Evolutionary conservation across 2,797 vertebrate genomes (phyloP).

Genomic region (Rhinatrema bivittatum): DNA sequence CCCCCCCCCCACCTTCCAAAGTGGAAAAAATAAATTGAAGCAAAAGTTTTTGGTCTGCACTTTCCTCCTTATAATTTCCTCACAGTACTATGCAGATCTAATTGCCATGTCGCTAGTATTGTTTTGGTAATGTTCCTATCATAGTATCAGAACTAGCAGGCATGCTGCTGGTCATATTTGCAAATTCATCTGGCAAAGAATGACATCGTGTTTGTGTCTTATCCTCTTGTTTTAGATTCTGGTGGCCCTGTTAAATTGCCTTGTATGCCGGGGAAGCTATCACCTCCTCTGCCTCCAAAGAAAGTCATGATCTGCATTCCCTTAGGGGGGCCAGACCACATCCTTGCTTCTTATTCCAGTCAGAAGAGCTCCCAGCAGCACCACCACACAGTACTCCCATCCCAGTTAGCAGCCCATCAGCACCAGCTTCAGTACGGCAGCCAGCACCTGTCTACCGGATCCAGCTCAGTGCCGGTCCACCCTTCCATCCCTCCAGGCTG

Average conservation of each 20-base stretch:
- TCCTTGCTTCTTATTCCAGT: constrained; percentile 61
- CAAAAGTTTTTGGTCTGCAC: no score
- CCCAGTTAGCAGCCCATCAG: constrained; percentile 75
- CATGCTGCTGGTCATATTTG: no score
- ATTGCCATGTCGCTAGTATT: no score
- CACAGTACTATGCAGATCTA: no score
- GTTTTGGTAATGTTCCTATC: no score
- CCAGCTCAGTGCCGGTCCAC: constrained; percentile 71
- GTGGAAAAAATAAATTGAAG: no score
- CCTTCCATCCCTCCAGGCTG: constrained; percentile 61
- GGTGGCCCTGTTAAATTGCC: constrained; percentile 90
- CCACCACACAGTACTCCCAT: constrained; percentile 77
- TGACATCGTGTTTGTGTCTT: constrained; percentile 11
- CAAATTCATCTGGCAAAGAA: no score
- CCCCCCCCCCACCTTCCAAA: no score
- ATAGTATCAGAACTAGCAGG: no score
- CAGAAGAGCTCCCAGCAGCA: constrained; percentile 77
- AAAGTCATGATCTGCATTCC: constrained; percentile 98
- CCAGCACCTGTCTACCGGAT: constrained; percentile 58
- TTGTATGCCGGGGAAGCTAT: constrained; percentile 89
- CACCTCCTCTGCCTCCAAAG: constrained; percentile 95
- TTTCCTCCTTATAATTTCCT: no score
- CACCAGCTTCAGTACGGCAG: constrained; percentile 87
- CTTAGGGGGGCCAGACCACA: constrained; percentile 76
- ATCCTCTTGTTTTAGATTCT: constrained; percentile 68